These are phyloP conservation scores for Probaryconus sp. DNA, from an alignment of 1,140 invertebrate species.

Conservation along the genomic window DNA sequence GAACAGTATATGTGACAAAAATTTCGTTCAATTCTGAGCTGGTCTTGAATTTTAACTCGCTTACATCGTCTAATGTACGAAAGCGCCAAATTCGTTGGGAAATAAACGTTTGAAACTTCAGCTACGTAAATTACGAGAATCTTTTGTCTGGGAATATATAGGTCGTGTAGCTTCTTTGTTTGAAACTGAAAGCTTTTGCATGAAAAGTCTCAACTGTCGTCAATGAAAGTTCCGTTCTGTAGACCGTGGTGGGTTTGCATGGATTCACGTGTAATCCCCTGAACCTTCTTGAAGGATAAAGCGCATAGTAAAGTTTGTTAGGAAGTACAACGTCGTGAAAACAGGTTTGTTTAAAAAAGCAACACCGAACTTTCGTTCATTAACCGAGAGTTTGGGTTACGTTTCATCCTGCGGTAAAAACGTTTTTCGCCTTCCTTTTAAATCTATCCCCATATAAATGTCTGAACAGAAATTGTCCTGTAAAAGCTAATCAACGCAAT, in stretches of 20 bases:
- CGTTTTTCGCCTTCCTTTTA: too few relatives aligned
- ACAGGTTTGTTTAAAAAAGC: slow-evolving; percentile 59
- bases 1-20: too few relatives aligned
- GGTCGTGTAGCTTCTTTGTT: slow-evolving; percentile 36
- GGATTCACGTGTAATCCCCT: slow-evolving; percentile 27
- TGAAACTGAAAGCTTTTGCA: slow-evolving; percentile 41
- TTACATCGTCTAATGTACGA: too few relatives aligned
- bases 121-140: slow-evolving; percentile 18
- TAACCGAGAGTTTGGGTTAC: slow-evolving; percentile 25
- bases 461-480: too few relatives aligned
- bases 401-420: too few relatives aligned
- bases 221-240: slow-evolving; percentile 35
- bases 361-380: slow-evolving; percentile 66
- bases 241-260: slow-evolving; percentile 14
- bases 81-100: too few relatives aligned
- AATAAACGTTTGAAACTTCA: too few relatives aligned
- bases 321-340: slow-evolving; percentile 52
- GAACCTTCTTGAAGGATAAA: slow-evolving; percentile 59
- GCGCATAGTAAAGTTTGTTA: slow-evolving; percentile 64
- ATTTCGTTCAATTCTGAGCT: too few relatives aligned
- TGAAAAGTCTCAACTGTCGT: slow-evolving; percentile 36
- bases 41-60: too few relatives aligned
- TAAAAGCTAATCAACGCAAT: too few relatives aligned
- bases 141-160: slow-evolving; percentile 22
- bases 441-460: too few relatives aligned